A percentile compares a stretch with the other conserved stretches of the same genome.
Conservation (phyloP, 2,113 vertebrate genomes). For the Isurus oxyrinchus region DNA sequence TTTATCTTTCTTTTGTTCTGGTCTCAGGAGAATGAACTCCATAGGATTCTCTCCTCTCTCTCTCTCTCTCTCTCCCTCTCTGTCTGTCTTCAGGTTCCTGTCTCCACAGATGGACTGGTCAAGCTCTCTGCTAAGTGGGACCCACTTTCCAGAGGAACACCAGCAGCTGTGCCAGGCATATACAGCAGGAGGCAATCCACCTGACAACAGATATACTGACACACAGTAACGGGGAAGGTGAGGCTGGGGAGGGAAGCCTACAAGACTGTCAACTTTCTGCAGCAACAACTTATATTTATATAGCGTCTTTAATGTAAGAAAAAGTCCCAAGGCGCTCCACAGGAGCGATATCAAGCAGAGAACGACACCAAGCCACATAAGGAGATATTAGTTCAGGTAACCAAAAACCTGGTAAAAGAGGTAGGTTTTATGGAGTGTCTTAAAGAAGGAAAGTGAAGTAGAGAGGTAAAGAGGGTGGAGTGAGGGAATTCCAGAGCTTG, state of each 20-base stretch:
- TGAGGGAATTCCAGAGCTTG: not conserved
- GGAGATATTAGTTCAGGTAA: too few relatives aligned
- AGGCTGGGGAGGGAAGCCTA: too few relatives aligned
- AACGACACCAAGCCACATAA: too few relatives aligned
- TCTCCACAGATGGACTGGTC: not conserved
- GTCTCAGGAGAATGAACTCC: not conserved
- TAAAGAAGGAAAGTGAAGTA: not conserved
- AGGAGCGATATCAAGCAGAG: too few relatives aligned
- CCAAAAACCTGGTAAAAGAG: too few relatives aligned
- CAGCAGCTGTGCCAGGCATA: not conserved
- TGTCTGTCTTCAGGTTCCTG: not conserved
- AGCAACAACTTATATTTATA: too few relatives aligned
- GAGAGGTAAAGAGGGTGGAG: not conserved
- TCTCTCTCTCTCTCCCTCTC: not conserved
- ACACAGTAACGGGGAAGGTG: too few relatives aligned
- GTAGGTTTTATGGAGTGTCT: not conserved
- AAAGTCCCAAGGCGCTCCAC: too few relatives aligned
- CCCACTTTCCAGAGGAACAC: not conserved
- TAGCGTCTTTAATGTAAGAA: too few relatives aligned
- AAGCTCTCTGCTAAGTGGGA: not conserved
- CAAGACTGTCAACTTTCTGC: too few relatives aligned
- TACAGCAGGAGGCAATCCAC: not conserved
- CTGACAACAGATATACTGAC: not conserved
- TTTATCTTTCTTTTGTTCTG: not conserved
- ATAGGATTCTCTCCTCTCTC: not conserved